Base-by-base conservation (phyloP, 2,888 invertebrate genomes). In the Candidula unifasciata region DNA sequence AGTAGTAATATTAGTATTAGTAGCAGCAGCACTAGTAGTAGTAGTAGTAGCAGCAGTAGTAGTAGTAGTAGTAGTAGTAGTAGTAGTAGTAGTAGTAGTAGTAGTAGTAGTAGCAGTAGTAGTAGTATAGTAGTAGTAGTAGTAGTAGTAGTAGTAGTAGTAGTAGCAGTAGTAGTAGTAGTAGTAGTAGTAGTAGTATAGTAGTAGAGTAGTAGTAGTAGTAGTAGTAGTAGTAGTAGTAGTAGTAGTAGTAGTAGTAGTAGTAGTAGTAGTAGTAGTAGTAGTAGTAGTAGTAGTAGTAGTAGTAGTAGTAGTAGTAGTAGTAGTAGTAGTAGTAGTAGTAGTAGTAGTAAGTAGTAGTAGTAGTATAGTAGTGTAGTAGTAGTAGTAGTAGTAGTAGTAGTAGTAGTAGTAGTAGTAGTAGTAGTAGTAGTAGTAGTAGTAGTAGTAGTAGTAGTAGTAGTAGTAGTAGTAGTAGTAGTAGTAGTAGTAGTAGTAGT, bases 151-250 rank as follows among this genome's bases (percentile, higher is more conserved):
- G 37, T 73, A 73, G 35, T n/a, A 73, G 74, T 73, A 37, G 74
- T 52, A 73, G 71, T 71, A 71, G 71, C 27, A 35, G 71, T 71
- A 71, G 71, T 27, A 71, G 71, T 71, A 71, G 30, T 27, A 44
- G 74, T 73, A 73, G 74, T 37, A 68, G 68, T 68, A 68, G 68
- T 68, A 68, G n/a, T 27, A 30, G n/a, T 27, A 16, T 68, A 68
- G 68, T 68, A 27, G 30, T 27, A 68, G 68, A n/a, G 76, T 76
- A 37, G 76, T 76, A 76, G 54, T 76, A 77, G 52, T 76, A 76
- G 76, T 76, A 76, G 76, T 76, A 52, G 76, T 76, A 76, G 76
- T 76, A 76, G 76, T 76, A 76, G 76, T 76, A 76, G 76, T 76
- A 76, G 71, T 71, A 71, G 71, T 71, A 71, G 71, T 71, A 71